These are phyloP conservation scores for Amblyjoppa proteus DNA, from an alignment of 2,888 invertebrate genomes.

Conservation along the genomic window DNA sequence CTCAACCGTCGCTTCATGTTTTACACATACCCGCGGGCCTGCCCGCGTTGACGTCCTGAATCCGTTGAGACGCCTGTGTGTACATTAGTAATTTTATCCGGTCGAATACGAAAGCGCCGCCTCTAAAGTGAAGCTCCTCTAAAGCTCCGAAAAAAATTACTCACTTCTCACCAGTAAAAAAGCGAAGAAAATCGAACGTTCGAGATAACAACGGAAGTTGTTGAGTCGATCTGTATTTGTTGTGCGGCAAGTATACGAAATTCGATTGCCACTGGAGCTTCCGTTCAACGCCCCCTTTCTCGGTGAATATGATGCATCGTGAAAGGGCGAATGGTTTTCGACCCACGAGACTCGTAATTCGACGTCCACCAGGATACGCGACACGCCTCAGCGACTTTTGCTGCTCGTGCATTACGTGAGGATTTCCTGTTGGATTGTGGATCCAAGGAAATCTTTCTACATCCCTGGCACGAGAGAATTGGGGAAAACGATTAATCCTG, in stretches of 20 bases:
- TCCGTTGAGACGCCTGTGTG: background rate
- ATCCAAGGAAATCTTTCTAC: constrained; percentile 11
- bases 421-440: background rate
- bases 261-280: background rate
- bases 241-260: background rate
- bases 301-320: constrained; percentile 35
- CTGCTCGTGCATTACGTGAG: background rate
- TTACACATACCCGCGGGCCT: constrained; percentile 19
- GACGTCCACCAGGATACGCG: constrained; percentile 7
- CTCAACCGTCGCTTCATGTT: constrained; percentile 26
- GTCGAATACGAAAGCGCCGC: too few species aligned
- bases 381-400: background rate
- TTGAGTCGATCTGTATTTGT: background rate
- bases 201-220: background rate
- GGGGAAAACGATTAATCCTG: constrained; percentile 15
- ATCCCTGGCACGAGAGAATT: background rate
- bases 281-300: background rate
- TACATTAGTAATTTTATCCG: background rate
- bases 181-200: constrained; percentile 12
- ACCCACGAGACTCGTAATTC: constrained; percentile 11
- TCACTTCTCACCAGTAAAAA: background rate
- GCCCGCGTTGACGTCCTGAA: constrained; percentile 4
- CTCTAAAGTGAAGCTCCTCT: background rate
- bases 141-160: background rate
- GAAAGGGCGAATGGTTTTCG: constrained; percentile 8